phyloP scores from a whole-genome alignment of 2,113 vertebrate genomes.

The Ceratotherium simum region DNA sequence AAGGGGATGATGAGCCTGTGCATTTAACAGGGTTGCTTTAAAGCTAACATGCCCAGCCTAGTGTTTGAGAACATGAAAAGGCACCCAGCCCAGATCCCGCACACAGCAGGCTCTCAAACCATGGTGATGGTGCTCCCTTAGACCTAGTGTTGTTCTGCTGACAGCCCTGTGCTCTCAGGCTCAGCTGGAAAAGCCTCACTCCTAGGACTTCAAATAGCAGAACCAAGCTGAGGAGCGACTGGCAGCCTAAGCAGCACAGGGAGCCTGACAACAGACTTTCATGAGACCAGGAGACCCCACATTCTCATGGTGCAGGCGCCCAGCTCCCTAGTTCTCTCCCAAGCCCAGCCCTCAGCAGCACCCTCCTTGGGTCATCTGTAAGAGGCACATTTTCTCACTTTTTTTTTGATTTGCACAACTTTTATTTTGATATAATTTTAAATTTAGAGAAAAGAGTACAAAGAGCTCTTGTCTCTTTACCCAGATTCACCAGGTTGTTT shows the following conservation, averaged over 20 bases:
- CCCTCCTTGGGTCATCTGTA: neutral
- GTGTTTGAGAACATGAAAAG: neutral
- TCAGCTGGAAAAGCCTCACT: neutral
- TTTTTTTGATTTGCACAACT: neutral
- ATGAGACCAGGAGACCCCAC: accelerated
- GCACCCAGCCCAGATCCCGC: accelerated
- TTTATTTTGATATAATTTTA: conserved; percentile 46
- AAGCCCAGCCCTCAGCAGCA: neutral
- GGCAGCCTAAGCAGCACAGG: too few relatives aligned
- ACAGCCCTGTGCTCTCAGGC: neutral
- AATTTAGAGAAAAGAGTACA: conserved; percentile 30
- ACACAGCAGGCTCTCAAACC: neutral
- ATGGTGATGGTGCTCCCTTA: accelerated
- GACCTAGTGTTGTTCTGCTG: neutral
- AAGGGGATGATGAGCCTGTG: neutral
- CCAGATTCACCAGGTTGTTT: neutral
- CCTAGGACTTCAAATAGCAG: neutral
- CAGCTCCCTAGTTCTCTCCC: neutral
- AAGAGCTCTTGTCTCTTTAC: neutral
- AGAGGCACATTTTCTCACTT: neutral
- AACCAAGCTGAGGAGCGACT: neutral
- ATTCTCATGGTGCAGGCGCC: accelerated
- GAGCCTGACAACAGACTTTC: neutral
- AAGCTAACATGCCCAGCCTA: neutral
- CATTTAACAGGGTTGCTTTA: neutral